Evolutionary conservation across 2,113 vertebrate genomes (phyloP).

Genomic region (Upupa epops): DNA sequence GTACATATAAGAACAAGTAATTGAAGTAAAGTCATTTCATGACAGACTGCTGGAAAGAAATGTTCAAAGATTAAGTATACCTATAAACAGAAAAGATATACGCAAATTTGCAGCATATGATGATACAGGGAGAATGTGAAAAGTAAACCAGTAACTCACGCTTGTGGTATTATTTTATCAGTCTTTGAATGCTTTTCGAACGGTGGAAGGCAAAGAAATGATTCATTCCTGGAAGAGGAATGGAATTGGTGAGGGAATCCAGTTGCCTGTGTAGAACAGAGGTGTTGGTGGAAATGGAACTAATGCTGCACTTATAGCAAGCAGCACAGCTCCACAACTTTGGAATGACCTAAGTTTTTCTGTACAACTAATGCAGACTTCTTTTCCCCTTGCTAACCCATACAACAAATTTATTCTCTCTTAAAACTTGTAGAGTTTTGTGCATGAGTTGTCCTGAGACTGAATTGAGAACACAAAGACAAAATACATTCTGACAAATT

Average conservation of each 20-base stretch:
- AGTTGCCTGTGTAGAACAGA: neutral
- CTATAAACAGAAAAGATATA: neutral
- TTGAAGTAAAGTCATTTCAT: neutral
- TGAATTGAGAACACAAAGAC: neutral
- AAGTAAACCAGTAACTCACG: neutral
- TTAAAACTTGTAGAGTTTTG: neutral
- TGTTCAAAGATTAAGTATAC: neutral
- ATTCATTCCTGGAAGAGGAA: neutral
- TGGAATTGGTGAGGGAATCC: neutral
- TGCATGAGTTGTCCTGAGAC: neutral
- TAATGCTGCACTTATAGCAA: neutral
- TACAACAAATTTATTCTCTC: neutral
- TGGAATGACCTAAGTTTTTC: neutral
- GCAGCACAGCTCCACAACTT: neutral
- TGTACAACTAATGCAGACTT: neutral
- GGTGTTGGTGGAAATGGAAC: neutral
- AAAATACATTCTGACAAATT: neutral
- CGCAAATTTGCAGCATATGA: neutral
- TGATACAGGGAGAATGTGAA: neutral
- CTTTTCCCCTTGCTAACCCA: neutral
- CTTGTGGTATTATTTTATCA: neutral
- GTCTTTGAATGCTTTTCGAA: neutral
- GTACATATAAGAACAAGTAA: neutral
- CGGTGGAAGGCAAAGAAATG: neutral
- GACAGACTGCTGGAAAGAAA: neutral